Percentiles rank a stretch among this genome's conserved stretches.
Evolutionary conservation across 2,888 invertebrate species (phyloP).

Genomic region (Troides helena): DNA sequence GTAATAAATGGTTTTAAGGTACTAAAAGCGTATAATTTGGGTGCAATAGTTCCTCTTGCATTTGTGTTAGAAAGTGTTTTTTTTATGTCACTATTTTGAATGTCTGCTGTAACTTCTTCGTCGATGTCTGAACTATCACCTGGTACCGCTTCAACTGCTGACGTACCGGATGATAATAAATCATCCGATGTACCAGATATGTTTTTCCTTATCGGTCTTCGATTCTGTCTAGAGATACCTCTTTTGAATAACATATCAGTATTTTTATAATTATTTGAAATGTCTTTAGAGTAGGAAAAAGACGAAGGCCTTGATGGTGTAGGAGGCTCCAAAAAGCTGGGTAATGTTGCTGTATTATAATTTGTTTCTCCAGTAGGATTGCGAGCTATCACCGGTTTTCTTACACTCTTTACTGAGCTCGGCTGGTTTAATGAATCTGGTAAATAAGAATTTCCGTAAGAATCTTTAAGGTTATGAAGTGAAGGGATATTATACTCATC

Average conservation of each 20-base stretch:
- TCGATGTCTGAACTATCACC: conserved; percentile 51
- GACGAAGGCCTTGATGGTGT: conserved; percentile 63
- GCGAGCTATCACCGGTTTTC: conserved; percentile 40
- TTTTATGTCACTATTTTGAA: conserved; percentile 55
- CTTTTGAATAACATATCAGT: conserved; percentile 62
- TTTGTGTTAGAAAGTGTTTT: conserved; percentile 45
- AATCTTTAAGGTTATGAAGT: conserved; percentile 58
- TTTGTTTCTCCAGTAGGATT: conserved; percentile 45
- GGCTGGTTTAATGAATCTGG: conserved; percentile 72
- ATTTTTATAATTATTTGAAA: conserved; percentile 58
- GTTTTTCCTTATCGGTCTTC: conserved; percentile 71
- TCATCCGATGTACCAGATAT: conserved; percentile 66
- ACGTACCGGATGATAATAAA: conserved; percentile 65
- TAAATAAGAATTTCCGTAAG: conserved; percentile 69
- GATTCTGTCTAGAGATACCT: conserved; percentile 59
- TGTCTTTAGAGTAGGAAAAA: conserved; percentile 60
- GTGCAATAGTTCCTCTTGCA: conserved; percentile 58
- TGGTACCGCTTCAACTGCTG: conserved; percentile 59
- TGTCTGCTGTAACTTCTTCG: conserved; percentile 61
- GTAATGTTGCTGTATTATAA: conserved; percentile 62
- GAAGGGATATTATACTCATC: conserved; percentile 51
- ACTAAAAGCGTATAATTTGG: conserved; percentile 59
- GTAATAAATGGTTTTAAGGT: conserved; percentile 49
- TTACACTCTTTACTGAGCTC: conserved; percentile 60
- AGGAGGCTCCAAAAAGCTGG: conserved; percentile 74